phyloP scores from a whole-genome alignment of 1,140 invertebrate genomes.

The Lepidurus packardi region DNA sequence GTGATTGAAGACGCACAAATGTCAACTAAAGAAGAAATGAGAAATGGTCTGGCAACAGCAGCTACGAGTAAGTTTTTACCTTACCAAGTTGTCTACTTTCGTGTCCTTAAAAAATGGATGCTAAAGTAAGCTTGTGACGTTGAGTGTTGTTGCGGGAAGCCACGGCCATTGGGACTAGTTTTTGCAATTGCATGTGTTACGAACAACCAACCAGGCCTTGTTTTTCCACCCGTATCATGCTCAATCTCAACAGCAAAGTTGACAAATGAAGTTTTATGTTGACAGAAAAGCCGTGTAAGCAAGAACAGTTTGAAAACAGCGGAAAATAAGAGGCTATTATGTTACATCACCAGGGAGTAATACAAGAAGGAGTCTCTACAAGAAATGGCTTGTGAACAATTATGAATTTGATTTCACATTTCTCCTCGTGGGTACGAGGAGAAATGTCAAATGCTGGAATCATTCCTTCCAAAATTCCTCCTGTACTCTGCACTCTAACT shows the following conservation, averaged over 20 bases:
- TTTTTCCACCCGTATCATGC: background rate
- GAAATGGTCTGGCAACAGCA: conserved; percentile 14
- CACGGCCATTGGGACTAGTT: background rate
- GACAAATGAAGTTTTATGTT: conserved; percentile 22
- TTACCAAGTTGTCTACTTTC: background rate
- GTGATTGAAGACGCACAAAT: background rate
- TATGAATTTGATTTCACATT: too few species aligned
- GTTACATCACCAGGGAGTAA: background rate
- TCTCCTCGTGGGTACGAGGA: too few species aligned
- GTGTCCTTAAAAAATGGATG: background rate
- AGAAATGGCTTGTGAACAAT: too few species aligned
- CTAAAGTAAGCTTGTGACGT: background rate
- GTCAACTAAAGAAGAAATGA: background rate
- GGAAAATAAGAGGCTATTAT: background rate
- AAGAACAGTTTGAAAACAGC: background rate
- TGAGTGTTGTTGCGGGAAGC: background rate
- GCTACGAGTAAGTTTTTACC: background rate
- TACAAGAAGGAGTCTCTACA: background rate
- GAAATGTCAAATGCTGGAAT: too few species aligned
- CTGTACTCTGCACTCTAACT: too few species aligned
- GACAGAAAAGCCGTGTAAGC: conserved; percentile 5
- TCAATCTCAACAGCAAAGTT: conserved; percentile 11
- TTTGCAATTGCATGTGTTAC: background rate
- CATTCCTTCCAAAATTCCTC: too few species aligned
- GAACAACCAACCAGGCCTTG: background rate